A percentile compares a stretch with the other conserved stretches of the same genome.
These are phyloP conservation scores for Eonycteris spelaea DNA, from an alignment of 2,113 vertebrate genomes.

Conservation along the genomic window DNA sequence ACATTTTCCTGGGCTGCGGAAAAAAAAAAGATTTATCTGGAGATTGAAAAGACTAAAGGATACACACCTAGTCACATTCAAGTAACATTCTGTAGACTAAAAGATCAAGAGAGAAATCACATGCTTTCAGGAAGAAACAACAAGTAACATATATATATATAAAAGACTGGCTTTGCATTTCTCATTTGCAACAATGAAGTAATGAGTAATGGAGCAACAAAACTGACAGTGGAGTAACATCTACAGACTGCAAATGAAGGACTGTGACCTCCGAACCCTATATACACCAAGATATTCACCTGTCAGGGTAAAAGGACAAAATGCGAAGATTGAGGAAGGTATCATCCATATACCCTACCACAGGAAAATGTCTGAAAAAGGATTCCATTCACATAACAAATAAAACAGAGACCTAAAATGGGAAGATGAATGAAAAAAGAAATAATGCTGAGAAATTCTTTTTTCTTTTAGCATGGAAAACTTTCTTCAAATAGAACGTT, in stretches of 20 bases:
- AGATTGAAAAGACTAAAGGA: conserved; percentile 1
- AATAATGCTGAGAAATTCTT: neutral
- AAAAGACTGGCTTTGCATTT: neutral
- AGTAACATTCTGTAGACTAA: neutral
- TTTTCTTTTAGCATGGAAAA: conserved; percentile 13
- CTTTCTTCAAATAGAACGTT: conserved; percentile 1
- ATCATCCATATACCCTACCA: neutral
- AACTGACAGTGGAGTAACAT: neutral
- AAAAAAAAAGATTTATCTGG: neutral
- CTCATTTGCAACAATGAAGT: neutral
- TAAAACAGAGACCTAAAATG: neutral
- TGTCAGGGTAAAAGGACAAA: neutral
- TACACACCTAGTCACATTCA: neutral
- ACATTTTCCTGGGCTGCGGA: neutral
- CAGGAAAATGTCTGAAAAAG: neutral
- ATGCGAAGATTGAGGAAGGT: neutral
- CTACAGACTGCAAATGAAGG: neutral
- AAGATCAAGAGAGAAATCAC: neutral
- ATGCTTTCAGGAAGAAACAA: conserved; percentile 1
- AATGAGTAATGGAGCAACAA: no score
- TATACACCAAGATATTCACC: neutral
- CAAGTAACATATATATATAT: neutral
- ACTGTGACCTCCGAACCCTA: neutral
- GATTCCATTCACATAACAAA: neutral
- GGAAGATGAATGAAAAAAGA: neutral